Evolutionary conservation across 2,888 invertebrate genomes (phyloP).

Genomic region (Yponomeuta cagnagella): DNA sequence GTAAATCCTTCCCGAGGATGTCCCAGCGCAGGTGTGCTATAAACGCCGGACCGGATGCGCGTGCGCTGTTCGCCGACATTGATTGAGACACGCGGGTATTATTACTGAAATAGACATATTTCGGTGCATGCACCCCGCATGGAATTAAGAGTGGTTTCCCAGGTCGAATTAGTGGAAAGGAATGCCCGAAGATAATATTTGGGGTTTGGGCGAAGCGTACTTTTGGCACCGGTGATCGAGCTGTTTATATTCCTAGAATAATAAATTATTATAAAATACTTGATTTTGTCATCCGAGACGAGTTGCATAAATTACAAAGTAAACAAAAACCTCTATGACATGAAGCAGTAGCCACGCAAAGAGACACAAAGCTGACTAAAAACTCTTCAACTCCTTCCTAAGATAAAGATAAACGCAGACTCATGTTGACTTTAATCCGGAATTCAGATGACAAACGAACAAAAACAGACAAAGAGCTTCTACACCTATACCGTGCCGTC

Average conservation of each 20-base stretch:
- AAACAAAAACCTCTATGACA: too few relatives aligned
- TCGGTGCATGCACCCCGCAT: not conserved
- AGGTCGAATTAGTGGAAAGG: not conserved
- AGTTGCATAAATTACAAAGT: too few relatives aligned
- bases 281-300: too few relatives aligned
- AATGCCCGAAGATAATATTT: not conserved
- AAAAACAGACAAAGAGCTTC: not conserved
- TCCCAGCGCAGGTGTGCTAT: constrained; percentile 5
- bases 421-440: not conserved
- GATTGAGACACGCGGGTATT: constrained; percentile 4
- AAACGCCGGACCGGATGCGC: constrained; percentile 2
- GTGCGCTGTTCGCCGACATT: not conserved
- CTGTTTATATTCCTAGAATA: not conserved
- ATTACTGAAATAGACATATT: constrained; percentile 8
- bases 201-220: not conserved
- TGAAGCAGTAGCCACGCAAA: not conserved
- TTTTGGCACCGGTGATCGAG: not conserved
- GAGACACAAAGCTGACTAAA: not conserved
- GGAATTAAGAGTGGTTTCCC: not conserved
- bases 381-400: not conserved
- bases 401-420: not conserved
- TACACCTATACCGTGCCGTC: not conserved
- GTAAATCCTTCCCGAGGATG: not conserved
- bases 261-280: too few relatives aligned
- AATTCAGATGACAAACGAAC: constrained; percentile 3